Percentiles rank a stretch among this genome's conserved stretches.
These are phyloP conservation scores for Didymodactylos carnosus DNA, from an alignment of 2,888 invertebrate genomes.

Conservation along the genomic window DNA sequence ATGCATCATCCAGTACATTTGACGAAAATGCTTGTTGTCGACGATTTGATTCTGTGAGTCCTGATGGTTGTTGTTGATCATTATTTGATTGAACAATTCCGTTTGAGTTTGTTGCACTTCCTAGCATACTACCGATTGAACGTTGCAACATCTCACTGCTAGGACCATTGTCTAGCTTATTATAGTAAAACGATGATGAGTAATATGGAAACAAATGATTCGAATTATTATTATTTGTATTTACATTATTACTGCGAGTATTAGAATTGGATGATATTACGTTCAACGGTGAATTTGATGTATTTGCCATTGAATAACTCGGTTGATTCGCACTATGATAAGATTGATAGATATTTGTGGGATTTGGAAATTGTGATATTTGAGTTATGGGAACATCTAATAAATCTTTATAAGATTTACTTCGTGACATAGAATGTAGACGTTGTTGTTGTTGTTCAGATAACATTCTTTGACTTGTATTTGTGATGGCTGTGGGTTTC, in stretches of 20 bases:
- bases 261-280: too few relatives aligned
- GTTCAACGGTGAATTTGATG: not conserved
- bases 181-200: not conserved
- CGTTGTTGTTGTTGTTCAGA: not conserved
- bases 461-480: too few relatives aligned
- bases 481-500: too few relatives aligned
- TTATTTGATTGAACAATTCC: too few relatives aligned
- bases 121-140: not conserved
- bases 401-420: constrained; percentile 1
- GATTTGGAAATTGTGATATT: too few relatives aligned
- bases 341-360: not conserved
- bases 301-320: not conserved
- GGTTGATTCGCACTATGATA: not conserved
- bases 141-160: not conserved
- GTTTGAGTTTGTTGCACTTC: not conserved
- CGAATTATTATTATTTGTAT: not conserved
- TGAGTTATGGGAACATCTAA: not conserved
- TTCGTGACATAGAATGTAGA: not conserved
- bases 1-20: not conserved
- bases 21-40: not conserved
- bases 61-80: not conserved
- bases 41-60: not conserved
- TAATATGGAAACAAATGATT: not conserved
- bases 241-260: too few relatives aligned
- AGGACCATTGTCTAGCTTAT: not conserved